Evolutionary conservation across 35 echinoderm and acorn worm species (phyloP), one percentile per base, ranked within the genome.

Genomic region (Amphiura filiformis): DNA sequence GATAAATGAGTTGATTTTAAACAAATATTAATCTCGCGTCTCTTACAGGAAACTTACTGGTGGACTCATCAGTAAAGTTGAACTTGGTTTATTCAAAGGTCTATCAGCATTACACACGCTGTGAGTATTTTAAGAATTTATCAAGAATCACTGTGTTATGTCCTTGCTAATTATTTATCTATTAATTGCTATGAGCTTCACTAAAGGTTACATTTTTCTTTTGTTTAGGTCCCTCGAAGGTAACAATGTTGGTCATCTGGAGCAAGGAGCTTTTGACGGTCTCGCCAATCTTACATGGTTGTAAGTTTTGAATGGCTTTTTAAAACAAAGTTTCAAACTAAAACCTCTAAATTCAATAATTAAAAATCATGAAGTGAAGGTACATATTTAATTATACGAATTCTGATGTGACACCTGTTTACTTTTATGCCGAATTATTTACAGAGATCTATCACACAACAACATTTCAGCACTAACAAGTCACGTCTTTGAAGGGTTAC

Each of bases 31-130:
- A 20, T 52, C 44, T n/a, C 26, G 7, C 28, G 61, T 70, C 26
- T 70, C 11, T 70, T 70, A 13, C 28, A 70, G 61, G 11, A 70
- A 70, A 30, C 26, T 70, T 15, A 70, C 61, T 15, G 61, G 61
- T 26, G 61, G 61, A 70, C 1, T 70, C 4, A 30, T 30, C 15
- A 30, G 61, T 26, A 5, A 30, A n/a, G 28, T 70, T 26, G 28
- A 18, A 70, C 61, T 23, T 70, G 61, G 61, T 70, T 70, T 70
- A n/a, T 70, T 70, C 61, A 70, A 70, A 70, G 61, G 61, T 13
- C 26, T 70, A 5, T 70, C 28, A 18, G 9, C 28, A 70, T 70
- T 70, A 70, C 61, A 70, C 7, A 70, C 61, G 28, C 28, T 70
- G 61, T 70, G 26, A 70, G 61, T 70, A n/a, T 70, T n/a, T 18